These are phyloP conservation scores for Pachydiplax longipennis DNA, from an alignment of 2,888 invertebrate species.

Conservation along the genomic window DNA sequence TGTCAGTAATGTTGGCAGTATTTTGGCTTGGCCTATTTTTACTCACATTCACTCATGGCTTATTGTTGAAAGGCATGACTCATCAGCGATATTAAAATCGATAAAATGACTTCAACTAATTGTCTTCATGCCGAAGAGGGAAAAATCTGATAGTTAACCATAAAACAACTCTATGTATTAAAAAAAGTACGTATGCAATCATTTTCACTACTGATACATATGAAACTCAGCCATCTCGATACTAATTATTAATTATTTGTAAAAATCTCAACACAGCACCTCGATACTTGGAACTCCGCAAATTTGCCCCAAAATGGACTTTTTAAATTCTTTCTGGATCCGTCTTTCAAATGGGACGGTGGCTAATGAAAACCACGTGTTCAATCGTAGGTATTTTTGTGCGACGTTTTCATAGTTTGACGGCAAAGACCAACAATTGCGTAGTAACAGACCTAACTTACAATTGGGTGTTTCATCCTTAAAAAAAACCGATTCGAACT, in stretches of 20 bases:
- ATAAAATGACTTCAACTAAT: conserved; percentile 12
- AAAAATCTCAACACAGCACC: conserved; percentile 42
- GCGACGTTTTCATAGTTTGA: conserved; percentile 38
- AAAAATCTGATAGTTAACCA: conserved; percentile 29
- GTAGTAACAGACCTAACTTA: conserved; percentile 14
- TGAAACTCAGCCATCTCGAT: conserved; percentile 38
- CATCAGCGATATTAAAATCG: conserved; percentile 15
- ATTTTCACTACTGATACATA: conserved; percentile 21
- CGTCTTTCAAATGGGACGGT: conserved; percentile 30
- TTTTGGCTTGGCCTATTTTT: conserved; percentile 40
- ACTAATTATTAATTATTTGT: conserved; percentile 41
- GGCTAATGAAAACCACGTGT: conserved; percentile 32
- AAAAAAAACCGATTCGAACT: conserved; percentile 2
- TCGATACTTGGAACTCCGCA: conserved; percentile 37
- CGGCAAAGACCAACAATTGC: conserved; percentile 30
- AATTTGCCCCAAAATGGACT: conserved; percentile 30
- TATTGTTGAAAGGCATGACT: conserved; percentile 37
- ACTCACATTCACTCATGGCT: conserved; percentile 27
- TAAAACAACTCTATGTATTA: conserved; percentile 37
- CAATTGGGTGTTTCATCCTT: conserved; percentile 2
- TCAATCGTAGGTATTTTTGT: conserved; percentile 17
- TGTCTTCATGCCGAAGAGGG: conserved; percentile 37
- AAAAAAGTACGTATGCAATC: conserved; percentile 42
- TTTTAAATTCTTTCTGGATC: conserved; percentile 23
- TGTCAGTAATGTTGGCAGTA: conserved; percentile 40